These are phyloP conservation scores for Drosophila melanosoma DNA, from an alignment of 2,888 invertebrate species.

Conservation along the genomic window DNA sequence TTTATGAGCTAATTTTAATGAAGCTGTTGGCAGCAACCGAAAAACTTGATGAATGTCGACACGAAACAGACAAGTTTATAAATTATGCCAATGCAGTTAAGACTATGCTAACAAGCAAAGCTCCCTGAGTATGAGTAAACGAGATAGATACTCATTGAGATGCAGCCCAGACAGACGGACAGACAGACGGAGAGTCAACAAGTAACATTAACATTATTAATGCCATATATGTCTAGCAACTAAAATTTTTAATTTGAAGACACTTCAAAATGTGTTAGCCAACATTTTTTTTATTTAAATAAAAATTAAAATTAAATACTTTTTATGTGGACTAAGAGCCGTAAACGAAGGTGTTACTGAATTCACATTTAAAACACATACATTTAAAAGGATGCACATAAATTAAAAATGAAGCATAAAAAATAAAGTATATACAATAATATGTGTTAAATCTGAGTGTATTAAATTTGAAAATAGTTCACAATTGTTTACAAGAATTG, in stretches of 20 bases:
- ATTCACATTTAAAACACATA: background rate
- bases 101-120: constrained; percentile 29
- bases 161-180: constrained; percentile 13
- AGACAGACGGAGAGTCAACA: constrained; percentile 11
- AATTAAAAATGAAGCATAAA: background rate
- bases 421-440: background rate
- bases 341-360: background rate
- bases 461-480: background rate
- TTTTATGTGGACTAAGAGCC: background rate
- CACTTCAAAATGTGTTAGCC: background rate
- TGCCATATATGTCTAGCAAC: background rate
- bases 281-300: background rate
- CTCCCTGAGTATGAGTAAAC: constrained; percentile 15
- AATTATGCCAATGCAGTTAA: constrained; percentile 69
- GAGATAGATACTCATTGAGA: constrained; percentile 3
- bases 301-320: background rate
- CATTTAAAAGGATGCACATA: background rate
- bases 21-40: constrained; percentile 65
- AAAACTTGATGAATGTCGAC: constrained; percentile 75
- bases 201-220: background rate
- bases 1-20: constrained; percentile 82
- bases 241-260: background rate
- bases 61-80: constrained; percentile 75
- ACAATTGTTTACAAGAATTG: background rate
- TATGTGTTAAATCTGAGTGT: background rate